Conservation (phyloP, 1,140 invertebrate genomes). For the Cotesia vestalis region DNA sequence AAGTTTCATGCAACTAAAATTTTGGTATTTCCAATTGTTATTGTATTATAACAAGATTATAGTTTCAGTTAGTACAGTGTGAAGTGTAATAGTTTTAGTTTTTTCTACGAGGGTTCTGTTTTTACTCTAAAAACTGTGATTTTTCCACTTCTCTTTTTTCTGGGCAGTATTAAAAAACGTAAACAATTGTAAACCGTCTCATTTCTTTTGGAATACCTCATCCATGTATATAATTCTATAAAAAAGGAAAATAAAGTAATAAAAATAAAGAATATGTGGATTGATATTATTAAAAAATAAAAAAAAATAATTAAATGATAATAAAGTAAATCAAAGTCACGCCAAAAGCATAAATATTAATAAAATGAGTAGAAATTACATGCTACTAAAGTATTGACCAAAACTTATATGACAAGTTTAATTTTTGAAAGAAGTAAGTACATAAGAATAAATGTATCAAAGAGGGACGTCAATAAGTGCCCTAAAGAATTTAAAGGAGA, state of each 20-base stretch:
- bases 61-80: too few relatives aligned
- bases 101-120: too few relatives aligned
- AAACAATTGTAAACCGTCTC: too few relatives aligned
- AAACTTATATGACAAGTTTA: conserved; percentile 17
- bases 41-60: too few relatives aligned
- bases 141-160: too few relatives aligned
- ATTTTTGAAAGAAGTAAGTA: conserved; percentile 18
- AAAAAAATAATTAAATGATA: background rate
- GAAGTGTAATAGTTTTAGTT: too few relatives aligned
- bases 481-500: conserved; percentile 18
- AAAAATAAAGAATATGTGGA: background rate
- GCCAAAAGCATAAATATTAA: background rate
- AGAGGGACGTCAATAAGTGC: conserved; percentile 25
- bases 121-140: too few relatives aligned
- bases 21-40: too few relatives aligned
- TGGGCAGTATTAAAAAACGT: too few relatives aligned
- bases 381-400: conserved; percentile 13
- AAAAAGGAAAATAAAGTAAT: background rate
- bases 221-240: too few relatives aligned
- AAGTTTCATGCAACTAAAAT: too few relatives aligned
- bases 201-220: too few relatives aligned
- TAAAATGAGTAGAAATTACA: conserved; percentile 23
- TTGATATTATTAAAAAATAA: background rate
- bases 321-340: conserved; percentile 6
- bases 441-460: conserved; percentile 19